Evolutionary conservation across 2,113 vertebrate species (phyloP), one percentile per base, ranked within the genome.

Genomic region (Candoia aspera): DNA sequence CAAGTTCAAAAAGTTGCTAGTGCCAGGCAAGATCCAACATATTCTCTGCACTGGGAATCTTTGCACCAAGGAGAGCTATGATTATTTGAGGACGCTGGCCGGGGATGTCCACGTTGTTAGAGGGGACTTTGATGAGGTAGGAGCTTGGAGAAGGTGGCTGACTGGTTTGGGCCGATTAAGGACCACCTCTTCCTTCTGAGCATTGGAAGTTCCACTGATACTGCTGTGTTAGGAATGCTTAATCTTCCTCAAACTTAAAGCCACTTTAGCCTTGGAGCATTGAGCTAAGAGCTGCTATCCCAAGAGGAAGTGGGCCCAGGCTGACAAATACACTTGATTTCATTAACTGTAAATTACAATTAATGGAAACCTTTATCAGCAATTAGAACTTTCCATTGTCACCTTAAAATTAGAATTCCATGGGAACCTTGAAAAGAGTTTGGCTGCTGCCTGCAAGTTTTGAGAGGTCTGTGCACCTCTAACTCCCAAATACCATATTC

Each of bases 1-100:
- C 95, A 99, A 99, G 96, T 99, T 99, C 97, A 99, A 99, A 95
- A 99, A 99, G 94, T 98, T 99, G 92, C 97, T 99, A 96, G 99
- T 99, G 12, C 99, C 99, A 1, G 99, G 99, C 8, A 99, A 99
- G 97, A 99, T 99, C 97, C 99, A 99, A 91, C 99, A 99, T 97
- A 99, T 99, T 88, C 98, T 99, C 91, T 99, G 99, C 97, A 99
- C 99, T 0, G 99, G 99, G 29, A 99, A 99, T 96, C 99, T 99
- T 88, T 99, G 99, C 97, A 99, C 99, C 95, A 99, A 99, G 97
- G 99, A 99, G 97, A 99, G 98, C 95, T 99, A 99, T 83, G 99
- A 99, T 97, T 99, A 99, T 98, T 98, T 99, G 97, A 99, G 99
- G 97, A 99, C 99, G 0, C 98, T 99, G 93, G 99, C 99, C 0